phyloP scores from a whole-genome alignment of 2,888 invertebrate species.

The Nasonia oneida region DNA sequence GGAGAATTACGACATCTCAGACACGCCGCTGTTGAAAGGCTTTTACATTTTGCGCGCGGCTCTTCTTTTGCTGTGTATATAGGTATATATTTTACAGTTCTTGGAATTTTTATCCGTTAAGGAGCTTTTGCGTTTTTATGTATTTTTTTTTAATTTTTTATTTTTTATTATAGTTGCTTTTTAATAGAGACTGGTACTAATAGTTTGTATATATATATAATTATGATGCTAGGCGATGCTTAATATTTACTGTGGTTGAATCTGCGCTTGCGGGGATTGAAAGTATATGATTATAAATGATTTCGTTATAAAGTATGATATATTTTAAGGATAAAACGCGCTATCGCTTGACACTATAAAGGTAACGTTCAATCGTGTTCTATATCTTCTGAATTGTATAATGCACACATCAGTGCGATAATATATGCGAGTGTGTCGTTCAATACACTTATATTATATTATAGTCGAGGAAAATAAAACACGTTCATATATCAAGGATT shows the following conservation, averaged over 20 bases:
- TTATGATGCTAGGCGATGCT: neutral
- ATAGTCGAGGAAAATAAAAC: neutral
- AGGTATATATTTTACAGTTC: neutral
- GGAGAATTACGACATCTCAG: neutral
- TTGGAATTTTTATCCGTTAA: neutral
- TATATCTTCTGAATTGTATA: neutral
- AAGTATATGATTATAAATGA: neutral
- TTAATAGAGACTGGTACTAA: neutral
- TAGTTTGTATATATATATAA: neutral
- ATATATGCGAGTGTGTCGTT: neutral
- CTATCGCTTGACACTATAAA: neutral
- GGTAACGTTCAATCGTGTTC: neutral
- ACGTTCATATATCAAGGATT: neutral
- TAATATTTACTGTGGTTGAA: neutral
- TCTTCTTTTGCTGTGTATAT: neutral
- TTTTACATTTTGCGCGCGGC: neutral
- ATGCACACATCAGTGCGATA: neutral
- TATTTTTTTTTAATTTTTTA: neutral
- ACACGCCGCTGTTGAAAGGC: neutral
- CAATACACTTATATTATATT: neutral
- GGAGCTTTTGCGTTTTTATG: no score
- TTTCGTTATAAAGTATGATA: neutral
- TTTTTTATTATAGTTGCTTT: neutral
- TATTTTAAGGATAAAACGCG: neutral
- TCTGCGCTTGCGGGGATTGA: neutral